phyloP scores from a whole-genome alignment of 1,140 invertebrate genomes.

The Brachionus asplanchnoidis region DNA sequence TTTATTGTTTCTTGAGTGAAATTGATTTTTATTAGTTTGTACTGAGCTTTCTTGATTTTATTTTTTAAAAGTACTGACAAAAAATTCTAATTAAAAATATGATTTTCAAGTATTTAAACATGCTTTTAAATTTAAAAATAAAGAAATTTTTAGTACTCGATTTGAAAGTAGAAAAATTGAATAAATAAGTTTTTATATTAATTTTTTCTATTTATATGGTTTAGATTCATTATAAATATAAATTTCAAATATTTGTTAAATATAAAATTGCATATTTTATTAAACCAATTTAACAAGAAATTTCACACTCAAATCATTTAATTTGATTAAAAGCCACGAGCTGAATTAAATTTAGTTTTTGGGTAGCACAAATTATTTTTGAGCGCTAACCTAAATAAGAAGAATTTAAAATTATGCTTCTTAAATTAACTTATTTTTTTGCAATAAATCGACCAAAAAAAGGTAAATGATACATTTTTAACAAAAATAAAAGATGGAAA shows the following conservation, averaged over 20 bases:
- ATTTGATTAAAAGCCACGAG: neutral
- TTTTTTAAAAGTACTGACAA: no score
- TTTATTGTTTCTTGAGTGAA: no score
- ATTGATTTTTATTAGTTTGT: no score
- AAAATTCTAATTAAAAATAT: neutral
- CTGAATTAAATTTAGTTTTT: neutral
- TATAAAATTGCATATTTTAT: neutral
- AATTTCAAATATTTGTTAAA: neutral
- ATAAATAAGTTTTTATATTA: neutral
- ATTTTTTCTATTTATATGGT: neutral
- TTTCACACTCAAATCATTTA: neutral
- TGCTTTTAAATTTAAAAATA: no score
- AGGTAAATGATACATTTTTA: neutral
- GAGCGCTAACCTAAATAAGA: neutral
- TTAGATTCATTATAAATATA: neutral
- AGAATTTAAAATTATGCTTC: neutral
- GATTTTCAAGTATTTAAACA: neutral
- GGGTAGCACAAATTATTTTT: neutral
- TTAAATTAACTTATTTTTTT: neutral
- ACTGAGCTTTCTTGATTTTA: no score
- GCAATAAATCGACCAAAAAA: neutral
- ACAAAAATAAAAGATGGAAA: neutral
- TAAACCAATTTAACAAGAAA: neutral
- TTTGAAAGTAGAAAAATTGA: no score
- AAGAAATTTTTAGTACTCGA: no score